A percentile compares a stretch with the other conserved stretches of the same genome.
Conservation (phyloP, 2,113 vertebrate genomes). For the Hypocryptadius cinnamomeus region DNA sequence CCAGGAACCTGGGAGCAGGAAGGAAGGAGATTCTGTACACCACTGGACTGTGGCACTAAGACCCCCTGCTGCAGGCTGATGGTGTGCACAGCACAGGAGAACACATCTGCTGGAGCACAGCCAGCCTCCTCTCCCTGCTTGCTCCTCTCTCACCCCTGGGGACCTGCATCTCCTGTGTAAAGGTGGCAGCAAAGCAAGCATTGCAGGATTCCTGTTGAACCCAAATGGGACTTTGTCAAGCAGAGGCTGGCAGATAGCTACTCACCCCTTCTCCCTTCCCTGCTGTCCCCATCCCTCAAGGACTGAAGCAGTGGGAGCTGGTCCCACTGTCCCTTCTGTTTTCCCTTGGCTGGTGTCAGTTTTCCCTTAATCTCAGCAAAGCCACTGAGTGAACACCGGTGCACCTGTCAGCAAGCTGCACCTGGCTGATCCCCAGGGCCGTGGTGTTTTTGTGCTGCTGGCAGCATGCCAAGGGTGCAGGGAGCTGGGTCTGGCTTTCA, state of each 20-base stretch:
- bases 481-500: neutral
- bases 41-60: neutral
- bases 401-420: neutral
- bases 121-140: neutral
- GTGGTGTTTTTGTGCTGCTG: neutral
- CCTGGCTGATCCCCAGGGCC: neutral
- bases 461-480: neutral
- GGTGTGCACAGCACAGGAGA: neutral
- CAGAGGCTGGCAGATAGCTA: neutral
- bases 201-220: neutral
- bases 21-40: neutral
- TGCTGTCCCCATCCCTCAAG: neutral
- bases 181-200: neutral
- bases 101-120: neutral
- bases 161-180: neutral
- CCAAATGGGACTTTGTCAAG: neutral
- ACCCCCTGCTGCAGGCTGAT: neutral
- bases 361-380: neutral
- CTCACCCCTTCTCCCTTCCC: neutral
- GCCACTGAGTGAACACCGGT: neutral
- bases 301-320: neutral
- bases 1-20: neutral
- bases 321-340: neutral
- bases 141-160: neutral
- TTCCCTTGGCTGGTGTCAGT: neutral